Percentiles rank a stretch among this genome's conserved stretches.
phyloP scores from a whole-genome alignment of 2,888 invertebrate species.

The Bellardia pandia region DNA sequence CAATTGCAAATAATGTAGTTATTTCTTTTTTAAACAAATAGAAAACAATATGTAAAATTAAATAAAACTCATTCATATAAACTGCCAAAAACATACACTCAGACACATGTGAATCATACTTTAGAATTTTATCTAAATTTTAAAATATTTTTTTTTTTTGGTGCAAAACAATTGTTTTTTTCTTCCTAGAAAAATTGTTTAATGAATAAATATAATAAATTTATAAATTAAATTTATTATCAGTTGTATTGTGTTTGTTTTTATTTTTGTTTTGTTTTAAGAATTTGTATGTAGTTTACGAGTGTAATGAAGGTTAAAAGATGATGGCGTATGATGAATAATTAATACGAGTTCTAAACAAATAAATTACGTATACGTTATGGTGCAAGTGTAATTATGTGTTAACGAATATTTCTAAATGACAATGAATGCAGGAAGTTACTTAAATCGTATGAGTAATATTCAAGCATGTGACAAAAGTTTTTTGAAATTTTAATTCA shows the following conservation, averaged over 20 bases:
- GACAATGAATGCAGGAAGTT: background rate
- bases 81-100: conserved; percentile 15
- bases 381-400: background rate
- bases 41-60: conserved; percentile 19
- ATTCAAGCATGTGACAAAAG: background rate
- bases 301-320: conserved; percentile 8
- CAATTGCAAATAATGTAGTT: background rate
- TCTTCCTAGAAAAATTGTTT: conserved; percentile 40
- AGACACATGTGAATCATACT: conserved; percentile 31
- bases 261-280: background rate
- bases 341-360: background rate
- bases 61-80: conserved; percentile 7
- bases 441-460: background rate
- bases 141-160: conserved; percentile 20
- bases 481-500: too few species aligned
- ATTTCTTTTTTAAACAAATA: background rate
- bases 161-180: conserved; percentile 57
- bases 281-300: conserved; percentile 15
- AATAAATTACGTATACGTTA: conserved; percentile 20
- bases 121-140: conserved; percentile 37
- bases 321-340: conserved; percentile 31
- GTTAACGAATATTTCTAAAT: background rate
- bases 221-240: conserved; percentile 28
- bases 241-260: background rate
- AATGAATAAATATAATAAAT: conserved; percentile 51